Base-by-base conservation (phyloP, 1,140 invertebrate species). In the Nasonia giraulti region DNA sequence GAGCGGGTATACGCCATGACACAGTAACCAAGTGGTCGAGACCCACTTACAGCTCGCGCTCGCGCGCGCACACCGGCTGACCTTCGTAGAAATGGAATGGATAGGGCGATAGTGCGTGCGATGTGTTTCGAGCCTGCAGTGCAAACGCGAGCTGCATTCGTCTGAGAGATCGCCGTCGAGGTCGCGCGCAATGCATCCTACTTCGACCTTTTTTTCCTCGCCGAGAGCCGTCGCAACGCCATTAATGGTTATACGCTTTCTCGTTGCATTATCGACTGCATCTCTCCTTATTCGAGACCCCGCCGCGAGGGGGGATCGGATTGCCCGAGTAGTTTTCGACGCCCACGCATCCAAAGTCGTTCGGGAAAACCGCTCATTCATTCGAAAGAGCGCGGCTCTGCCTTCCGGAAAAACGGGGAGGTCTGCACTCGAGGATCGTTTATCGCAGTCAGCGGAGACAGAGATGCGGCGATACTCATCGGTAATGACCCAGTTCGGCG, bases 1-100 rank as follows among this genome's bases (percentile, higher is more conserved):
- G 27, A 44, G 40, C 12, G 23, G 23, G 89, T 84, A 17, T 90
- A 90, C 86, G 90, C 92, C 91, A 89, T 93, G 93, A 93, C 93
- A 93, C 88, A 93, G 91, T 93, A 93, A 93, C 93, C 93, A 92
- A 93, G 90, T 94, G 92, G 91, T 93, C 93, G 93, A 94, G 93
- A 94, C 93, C 93, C 89, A 93, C 90, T 93, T 93, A 89, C 87
- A 88, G 88, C 90, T 75, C 27, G 23, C n/a, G 31, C 4, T n/a
- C 31, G 68, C 37, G 68, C 44, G 47, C 44, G 6, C 55, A 74
- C 55, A 91, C 90, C 88, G 90, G 90, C 86, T 91, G 91, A 92
- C 92, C 92, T 93, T 91, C 91, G 90, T 90, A 89, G 89, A 92
- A 91, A 91, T 91, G 90, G 90, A 92, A 91, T 90, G 90, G 90